Base-by-base conservation (phyloP, 2,113 vertebrate genomes). In the Athene cunicularia region DNA sequence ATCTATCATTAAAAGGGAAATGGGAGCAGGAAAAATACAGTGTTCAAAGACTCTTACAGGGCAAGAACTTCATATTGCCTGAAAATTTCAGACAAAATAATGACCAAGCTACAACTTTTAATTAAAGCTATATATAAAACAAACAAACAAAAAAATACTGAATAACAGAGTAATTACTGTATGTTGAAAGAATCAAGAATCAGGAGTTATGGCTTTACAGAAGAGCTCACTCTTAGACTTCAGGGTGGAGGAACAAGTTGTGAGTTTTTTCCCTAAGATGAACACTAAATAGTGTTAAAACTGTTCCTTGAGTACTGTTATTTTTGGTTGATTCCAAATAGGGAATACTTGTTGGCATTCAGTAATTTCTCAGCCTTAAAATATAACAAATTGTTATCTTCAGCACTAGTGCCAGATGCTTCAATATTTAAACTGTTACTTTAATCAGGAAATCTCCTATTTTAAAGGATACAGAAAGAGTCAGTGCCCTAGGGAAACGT, bases 391-490 rank as follows among this genome's bases (percentile, higher is more conserved):
- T 17, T 41, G 3, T 79, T 92, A 77, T 45, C 24, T 67, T 91
- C 50, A 74, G n/a, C 21, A 24, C 13, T 35, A 43, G 15, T 24
- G 45, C 37, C 79, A 86, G 45, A 58, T 45, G n/a, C 32, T 90
- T 77, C 50, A 73, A 49, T 86, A 90, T 90, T 93, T 66, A n/a
- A 76, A 64, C 30, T 81, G 55, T 15, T 64, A 64, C 30, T 92
- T 87, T 81, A 84, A 88, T 80, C 22, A 91, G n/a, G 18, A 86
- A 83, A 49, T 60, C 23, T 79, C 7, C 6, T 70, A 23, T 73
- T 77, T 74, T 58, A 58, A 16, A 88, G 23, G 45, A 76, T 50
- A 82, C 9, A 32, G 63, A 58, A 95, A 94, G 52, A 84, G 50
- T n/a, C 47, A 81, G 56, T 81, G 23, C 80, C 64, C 43, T 55